Percentiles rank a stretch among this genome's conserved stretches.
phyloP scores from a whole-genome alignment of 1,140 invertebrate genomes.

The Caerostris darwini region DNA sequence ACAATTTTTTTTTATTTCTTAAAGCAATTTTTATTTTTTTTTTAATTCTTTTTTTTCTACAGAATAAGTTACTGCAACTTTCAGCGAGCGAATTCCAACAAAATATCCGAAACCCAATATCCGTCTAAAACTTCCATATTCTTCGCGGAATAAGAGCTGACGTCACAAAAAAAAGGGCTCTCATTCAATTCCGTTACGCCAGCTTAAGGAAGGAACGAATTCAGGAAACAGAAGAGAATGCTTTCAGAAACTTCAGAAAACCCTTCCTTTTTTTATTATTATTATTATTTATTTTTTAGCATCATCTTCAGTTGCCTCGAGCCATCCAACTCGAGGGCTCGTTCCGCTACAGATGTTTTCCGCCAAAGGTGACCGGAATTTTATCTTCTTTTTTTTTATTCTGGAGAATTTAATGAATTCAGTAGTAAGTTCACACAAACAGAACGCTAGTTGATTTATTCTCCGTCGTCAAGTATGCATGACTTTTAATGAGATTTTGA shows the following conservation, averaged over 20 bases:
- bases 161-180: constrained; percentile 12
- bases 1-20: no score
- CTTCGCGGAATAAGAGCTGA: not conserved
- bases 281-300: not conserved
- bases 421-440: not conserved
- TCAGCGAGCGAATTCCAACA: not conserved
- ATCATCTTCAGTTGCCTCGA: not conserved
- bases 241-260: not conserved
- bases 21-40: no score
- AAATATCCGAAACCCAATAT: not conserved
- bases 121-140: not conserved
- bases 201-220: constrained; percentile 31
- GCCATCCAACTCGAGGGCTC: constrained; percentile 15
- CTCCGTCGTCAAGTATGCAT: not conserved
- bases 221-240: constrained; percentile 16
- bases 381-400: no score
- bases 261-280: not conserved
- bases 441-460: not conserved
- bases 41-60: no score
- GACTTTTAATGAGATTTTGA: not conserved
- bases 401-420: not conserved
- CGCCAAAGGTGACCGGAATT: no score
- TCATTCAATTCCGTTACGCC: constrained; percentile 49
- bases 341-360: constrained; percentile 21
- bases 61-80: no score